Conservation (phyloP, 2,113 vertebrate genomes). For the Serilophus lunatus region DNA sequence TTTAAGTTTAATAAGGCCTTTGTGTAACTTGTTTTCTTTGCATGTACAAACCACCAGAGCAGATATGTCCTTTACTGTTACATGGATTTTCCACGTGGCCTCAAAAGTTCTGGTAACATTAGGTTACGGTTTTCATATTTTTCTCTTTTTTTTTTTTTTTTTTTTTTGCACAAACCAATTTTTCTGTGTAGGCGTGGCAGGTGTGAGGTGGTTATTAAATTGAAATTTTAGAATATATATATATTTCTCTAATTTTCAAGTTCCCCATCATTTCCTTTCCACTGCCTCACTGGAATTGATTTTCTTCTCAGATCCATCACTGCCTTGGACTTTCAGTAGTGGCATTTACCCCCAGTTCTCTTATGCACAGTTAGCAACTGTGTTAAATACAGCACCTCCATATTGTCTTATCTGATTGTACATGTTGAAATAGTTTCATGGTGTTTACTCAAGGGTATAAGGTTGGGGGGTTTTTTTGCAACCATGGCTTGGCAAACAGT, state of each 20-base stretch:
- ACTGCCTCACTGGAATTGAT: constrained; percentile 18
- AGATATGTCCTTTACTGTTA: not conserved
- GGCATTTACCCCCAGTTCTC: not conserved
- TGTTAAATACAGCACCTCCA: not conserved
- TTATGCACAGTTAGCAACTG: not conserved
- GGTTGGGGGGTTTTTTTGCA: not conserved
- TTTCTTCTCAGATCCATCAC: not conserved
- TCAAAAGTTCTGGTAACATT: not conserved
- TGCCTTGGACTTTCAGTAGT: not conserved
- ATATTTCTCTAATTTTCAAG: not conserved
- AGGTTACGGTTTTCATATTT: not conserved
- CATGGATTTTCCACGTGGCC: not conserved
- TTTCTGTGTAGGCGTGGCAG: not conserved
- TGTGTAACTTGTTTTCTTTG: not conserved
- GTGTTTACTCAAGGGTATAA: not conserved
- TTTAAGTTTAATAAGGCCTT: not conserved
- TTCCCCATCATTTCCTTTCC: constrained; percentile 28
- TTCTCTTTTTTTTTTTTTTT: not conserved
- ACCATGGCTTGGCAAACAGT: constrained; percentile 32
- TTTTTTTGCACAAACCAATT: not conserved
- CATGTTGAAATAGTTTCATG: not conserved
- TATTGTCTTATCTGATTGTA: not conserved
- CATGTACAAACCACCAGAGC: not conserved
- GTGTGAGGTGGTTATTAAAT: constrained; percentile 20
- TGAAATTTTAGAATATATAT: not conserved